Percentiles rank a stretch among this genome's conserved stretches.
phyloP scores from a whole-genome alignment of 2,888 invertebrate species.

The Lasioglossum morio region DNA sequence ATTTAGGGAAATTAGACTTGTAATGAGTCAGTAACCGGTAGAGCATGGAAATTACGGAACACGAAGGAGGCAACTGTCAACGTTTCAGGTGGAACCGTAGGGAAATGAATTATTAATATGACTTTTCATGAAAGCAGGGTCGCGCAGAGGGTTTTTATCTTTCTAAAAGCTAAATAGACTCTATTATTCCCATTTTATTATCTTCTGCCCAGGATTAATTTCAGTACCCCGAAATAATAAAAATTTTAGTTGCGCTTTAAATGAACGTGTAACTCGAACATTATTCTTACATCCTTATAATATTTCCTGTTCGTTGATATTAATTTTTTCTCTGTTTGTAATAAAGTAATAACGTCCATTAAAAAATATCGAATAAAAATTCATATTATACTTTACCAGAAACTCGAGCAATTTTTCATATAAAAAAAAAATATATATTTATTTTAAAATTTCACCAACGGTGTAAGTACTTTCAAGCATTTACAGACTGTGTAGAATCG shows the following conservation, averaged over 20 bases:
- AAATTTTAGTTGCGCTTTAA: neutral
- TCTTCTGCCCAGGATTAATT: neutral
- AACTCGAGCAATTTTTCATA: no score
- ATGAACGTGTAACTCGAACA: neutral
- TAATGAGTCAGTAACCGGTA: slow-evolving; percentile 36
- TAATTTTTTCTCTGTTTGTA: neutral
- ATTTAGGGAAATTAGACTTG: slow-evolving; percentile 35
- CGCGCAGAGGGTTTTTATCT: slow-evolving; percentile 3
- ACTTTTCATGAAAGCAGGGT: neutral
- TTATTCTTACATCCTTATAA: neutral
- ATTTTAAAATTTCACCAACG: neutral
- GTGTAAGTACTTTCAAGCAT: neutral
- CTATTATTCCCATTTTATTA: neutral
- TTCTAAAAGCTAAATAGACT: slow-evolving; percentile 9
- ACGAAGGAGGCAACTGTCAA: slow-evolving; percentile 35
- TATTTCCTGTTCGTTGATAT: neutral
- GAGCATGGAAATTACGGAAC: slow-evolving; percentile 39
- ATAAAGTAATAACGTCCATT: neutral
- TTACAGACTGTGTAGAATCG: no score
- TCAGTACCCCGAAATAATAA: no score
- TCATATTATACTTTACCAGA: no score
- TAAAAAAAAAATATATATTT: no score
- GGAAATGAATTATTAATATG: slow-evolving; percentile 30
- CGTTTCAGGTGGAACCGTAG: slow-evolving; percentile 30
- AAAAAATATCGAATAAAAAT: no score